Conservation (phyloP, 1,140 invertebrate genomes). For the Bombus affinis region DNA sequence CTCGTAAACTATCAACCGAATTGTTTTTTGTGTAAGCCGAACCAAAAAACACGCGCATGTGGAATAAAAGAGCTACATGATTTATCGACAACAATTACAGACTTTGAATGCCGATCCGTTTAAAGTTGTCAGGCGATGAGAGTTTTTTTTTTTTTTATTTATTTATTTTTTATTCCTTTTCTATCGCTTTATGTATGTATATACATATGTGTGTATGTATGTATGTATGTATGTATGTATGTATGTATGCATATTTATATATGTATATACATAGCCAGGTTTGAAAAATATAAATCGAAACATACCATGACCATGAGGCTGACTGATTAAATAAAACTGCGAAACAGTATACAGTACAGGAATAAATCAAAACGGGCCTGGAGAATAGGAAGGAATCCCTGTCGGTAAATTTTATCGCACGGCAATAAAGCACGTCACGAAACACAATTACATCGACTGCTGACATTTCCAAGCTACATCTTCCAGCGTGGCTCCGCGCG, state of each 20-base stretch:
- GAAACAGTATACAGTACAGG: neutral
- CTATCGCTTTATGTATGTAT: neutral
- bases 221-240: too few species aligned
- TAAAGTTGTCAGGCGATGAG: neutral
- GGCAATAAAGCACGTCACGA: constrained; percentile 50
- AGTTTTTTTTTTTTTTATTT: neutral
- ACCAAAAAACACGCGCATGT: constrained; percentile 8
- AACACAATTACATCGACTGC: constrained; percentile 53
- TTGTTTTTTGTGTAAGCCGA: neutral
- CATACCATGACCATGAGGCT: neutral
- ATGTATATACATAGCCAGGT: neutral
- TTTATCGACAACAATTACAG: constrained; percentile 38
- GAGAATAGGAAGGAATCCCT: constrained; percentile 36
- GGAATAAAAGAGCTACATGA: constrained; percentile 9
- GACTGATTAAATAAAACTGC: constrained; percentile 41
- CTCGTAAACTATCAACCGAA: neutral
- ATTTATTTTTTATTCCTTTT: neutral
- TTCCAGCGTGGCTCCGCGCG: constrained; percentile 17
- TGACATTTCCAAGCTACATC: constrained; percentile 51
- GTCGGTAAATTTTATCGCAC: constrained; percentile 42
- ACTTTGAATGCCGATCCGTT: neutral
- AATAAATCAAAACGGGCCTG: constrained; percentile 19
- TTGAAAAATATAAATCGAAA: constrained; percentile 36
- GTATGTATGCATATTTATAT: neutral
- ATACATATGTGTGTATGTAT: neutral